Percentiles rank a stretch among this genome's conserved stretches.
phyloP scores from a whole-genome alignment of 2,797 vertebrate genomes.

The Sebastes nivosus region DNA sequence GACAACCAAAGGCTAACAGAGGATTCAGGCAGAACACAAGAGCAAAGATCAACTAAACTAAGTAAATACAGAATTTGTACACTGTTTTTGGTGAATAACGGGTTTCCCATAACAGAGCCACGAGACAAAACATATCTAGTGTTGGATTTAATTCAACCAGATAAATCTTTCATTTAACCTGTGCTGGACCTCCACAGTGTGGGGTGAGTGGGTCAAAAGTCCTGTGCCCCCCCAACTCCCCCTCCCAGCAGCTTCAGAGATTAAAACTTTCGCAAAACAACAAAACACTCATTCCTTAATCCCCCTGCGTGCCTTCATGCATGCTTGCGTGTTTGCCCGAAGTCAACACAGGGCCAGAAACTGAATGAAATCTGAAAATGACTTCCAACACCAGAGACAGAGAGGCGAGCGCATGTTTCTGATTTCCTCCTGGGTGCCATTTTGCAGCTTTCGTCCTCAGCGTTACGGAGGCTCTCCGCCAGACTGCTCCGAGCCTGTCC shows the following conservation, averaged over 20 bases:
- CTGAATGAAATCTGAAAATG: conserved; percentile 35
- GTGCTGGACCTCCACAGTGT: neutral
- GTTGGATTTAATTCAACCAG: neutral
- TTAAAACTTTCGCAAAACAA: conserved; percentile 15
- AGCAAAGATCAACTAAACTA: neutral
- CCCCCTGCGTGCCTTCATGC: conserved; percentile 22
- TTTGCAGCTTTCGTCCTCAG: conserved; percentile 43
- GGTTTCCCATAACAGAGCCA: neutral
- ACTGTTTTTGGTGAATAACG: neutral
- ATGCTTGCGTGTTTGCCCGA: conserved; percentile 26
- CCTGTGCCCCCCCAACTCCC: neutral
- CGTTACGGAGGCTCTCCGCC: conserved; percentile 5
- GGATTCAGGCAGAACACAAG: neutral
- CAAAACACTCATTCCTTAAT: conserved; percentile 16
- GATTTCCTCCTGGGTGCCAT: conserved; percentile 60
- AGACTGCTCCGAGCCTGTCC: conserved; percentile 12
- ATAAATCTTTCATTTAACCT: neutral
- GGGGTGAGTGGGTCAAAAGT: neutral
- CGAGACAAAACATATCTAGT: neutral
- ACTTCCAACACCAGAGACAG: conserved; percentile 49
- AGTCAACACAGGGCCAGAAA: conserved; percentile 5
- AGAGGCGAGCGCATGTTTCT: conserved; percentile 51
- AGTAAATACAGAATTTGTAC: neutral
- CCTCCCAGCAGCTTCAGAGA: neutral
- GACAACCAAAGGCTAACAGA: neutral